These are phyloP conservation scores for Drosophila formosana DNA, from an alignment of 2,888 invertebrate species.

Conservation along the genomic window DNA sequence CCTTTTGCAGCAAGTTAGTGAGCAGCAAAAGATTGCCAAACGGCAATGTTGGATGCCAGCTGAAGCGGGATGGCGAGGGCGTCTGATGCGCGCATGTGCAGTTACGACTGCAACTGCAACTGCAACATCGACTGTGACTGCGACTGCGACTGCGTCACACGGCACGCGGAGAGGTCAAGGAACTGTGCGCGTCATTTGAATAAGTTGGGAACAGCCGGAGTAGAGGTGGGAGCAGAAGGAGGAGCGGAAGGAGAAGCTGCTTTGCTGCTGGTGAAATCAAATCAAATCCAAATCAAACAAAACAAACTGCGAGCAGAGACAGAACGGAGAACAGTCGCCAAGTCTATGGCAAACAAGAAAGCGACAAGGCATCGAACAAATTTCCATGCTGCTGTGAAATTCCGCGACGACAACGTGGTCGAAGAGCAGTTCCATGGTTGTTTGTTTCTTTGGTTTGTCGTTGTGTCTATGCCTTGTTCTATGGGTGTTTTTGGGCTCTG, in stretches of 20 bases:
- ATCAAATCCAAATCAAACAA: constrained; percentile 83
- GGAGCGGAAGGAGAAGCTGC: constrained; percentile 22
- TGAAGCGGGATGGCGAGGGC: constrained; percentile 36
- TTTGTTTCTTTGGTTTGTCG: constrained; percentile 35
- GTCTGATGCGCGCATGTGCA: constrained; percentile 72
- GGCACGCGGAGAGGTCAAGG: constrained; percentile 69
- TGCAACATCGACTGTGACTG: constrained; percentile 42
- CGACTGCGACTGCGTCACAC: constrained; percentile 68
- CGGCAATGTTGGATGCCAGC: constrained; percentile 18
- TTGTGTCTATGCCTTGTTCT: constrained; percentile 45
- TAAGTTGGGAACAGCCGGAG: constrained; percentile 38
- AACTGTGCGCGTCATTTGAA: constrained; percentile 72
- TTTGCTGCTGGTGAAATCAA: constrained; percentile 70
- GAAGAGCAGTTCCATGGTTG: constrained; percentile 57
- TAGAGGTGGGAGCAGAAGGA: constrained; percentile 10
- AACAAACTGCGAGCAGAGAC: constrained; percentile 61
- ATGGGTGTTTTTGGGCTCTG: constrained; percentile 51
- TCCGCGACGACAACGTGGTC: constrained; percentile 52
- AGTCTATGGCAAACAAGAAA: constrained; percentile 26
- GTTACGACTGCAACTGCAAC: constrained; percentile 63
- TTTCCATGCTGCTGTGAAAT: constrained; percentile 83
- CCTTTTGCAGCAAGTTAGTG: constrained; percentile 57
- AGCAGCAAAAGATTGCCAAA: constrained; percentile 71
- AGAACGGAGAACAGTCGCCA: constrained; percentile 21
- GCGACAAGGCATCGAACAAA: constrained; percentile 80